Evolutionary conservation across 2,113 vertebrate species (phyloP), one percentile per base, ranked within the genome.

Genomic region (Hoplias malabaricus): DNA sequence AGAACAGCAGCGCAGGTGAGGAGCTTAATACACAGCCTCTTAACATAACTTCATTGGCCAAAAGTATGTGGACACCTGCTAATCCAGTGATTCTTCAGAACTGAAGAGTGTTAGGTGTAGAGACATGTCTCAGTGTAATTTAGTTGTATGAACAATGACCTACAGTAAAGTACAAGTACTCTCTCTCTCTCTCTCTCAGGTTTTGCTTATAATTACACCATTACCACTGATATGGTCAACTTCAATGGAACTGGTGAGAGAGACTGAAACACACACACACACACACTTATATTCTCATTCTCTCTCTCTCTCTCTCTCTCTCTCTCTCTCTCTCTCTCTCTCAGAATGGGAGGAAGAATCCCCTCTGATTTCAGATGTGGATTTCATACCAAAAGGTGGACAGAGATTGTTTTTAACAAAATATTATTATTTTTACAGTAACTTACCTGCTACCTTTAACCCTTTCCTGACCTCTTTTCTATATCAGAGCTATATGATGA

Each of bases 1-100:
- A 93, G 83, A 31, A 84, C 91, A 84, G 76, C 67, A 95, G 94
- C 80, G 89, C 92, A 86, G 94, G 95, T 97, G 87, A 85, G 4
- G 73, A 71, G 67, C 0, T 21, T 27, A 54, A 57, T 25, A 19
- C 31, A 63, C 40, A 14, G n/a, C n/a, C n/a, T n/a, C n/a, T n/a
- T n/a, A n/a, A n/a, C n/a, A n/a, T n/a, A n/a, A n/a, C n/a, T n/a
- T n/a, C n/a, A n/a, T n/a, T n/a, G n/a, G n/a, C n/a, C n/a, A n/a
- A n/a, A n/a, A n/a, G n/a, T n/a, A n/a, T n/a, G n/a, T n/a, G n/a
- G n/a, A n/a, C n/a, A n/a, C n/a, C n/a, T n/a, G n/a, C n/a, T n/a
- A n/a, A n/a, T n/a, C n/a, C n/a, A n/a, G n/a, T n/a, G n/a, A n/a
- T n/a, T n/a, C n/a, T n/a, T n/a, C n/a, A n/a, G n/a, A n/a, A n/a